A percentile compares a stretch with the other conserved stretches of the same genome.
These are phyloP conservation scores for Syndactyla subalaris DNA, from an alignment of 2,797 vertebrate genomes.

Conservation along the genomic window DNA sequence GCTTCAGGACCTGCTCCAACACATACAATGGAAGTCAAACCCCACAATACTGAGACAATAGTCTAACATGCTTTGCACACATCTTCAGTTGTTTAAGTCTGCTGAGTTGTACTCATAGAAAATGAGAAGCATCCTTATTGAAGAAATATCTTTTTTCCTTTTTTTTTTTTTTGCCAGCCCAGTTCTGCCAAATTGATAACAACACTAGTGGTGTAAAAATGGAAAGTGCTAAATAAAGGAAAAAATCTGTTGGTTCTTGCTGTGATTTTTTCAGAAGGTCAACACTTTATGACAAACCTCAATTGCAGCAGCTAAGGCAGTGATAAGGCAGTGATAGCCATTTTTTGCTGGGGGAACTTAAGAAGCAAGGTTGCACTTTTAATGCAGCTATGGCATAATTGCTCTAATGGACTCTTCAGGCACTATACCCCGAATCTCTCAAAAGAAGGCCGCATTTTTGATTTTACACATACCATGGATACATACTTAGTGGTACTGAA, in stretches of 20 bases:
- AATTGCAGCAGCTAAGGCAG: background rate
- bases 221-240: background rate
- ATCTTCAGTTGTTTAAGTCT: background rate
- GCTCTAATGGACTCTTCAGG: constrained; percentile 27
- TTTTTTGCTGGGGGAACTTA: background rate
- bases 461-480: constrained; percentile 30
- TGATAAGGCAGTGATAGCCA: background rate
- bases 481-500: constrained; percentile 27
- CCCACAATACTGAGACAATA: background rate
- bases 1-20: background rate
- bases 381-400: background rate
- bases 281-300: background rate
- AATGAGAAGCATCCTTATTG: background rate
- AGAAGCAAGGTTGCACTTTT: constrained; percentile 10
- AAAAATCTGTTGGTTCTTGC: background rate
- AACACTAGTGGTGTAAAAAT: background rate
- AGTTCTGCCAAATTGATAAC: background rate
- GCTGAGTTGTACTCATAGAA: background rate
- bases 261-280: background rate
- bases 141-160: background rate
- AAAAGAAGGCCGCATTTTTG: constrained; percentile 13
- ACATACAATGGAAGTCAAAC: background rate
- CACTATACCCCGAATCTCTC: background rate
- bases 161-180: background rate
- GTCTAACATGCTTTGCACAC: background rate